Percentiles rank a stretch among this genome's conserved stretches.
Conservation (phyloP, 2,888 invertebrate genomes). For the Tanytarsus gracilentus region DNA sequence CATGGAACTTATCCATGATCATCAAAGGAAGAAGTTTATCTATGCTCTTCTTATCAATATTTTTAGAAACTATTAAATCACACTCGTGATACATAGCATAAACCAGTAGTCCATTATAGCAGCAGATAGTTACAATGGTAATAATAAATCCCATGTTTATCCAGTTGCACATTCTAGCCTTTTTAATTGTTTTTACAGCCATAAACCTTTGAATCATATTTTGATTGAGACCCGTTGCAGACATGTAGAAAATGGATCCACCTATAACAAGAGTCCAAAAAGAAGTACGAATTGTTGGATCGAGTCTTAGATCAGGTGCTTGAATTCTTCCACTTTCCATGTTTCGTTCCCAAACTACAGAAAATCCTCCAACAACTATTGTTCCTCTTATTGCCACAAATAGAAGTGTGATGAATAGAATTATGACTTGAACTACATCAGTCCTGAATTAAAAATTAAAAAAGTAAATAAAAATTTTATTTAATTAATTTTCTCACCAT, state of each 20-base stretch:
- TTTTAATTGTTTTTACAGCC: conserved; percentile 58
- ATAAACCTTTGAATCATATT: conserved; percentile 78
- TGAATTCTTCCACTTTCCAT: conserved; percentile 56
- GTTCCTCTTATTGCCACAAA: conserved; percentile 59
- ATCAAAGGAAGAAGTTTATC: conserved; percentile 75
- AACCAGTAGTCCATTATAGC: conserved; percentile 62
- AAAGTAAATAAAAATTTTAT: neutral
- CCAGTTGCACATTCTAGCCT: conserved; percentile 60
- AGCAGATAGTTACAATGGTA: conserved; percentile 53
- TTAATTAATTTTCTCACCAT: conserved; percentile 37
- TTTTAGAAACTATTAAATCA: conserved; percentile 65
- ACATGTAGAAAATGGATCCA: conserved; percentile 65
- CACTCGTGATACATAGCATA: conserved; percentile 68
- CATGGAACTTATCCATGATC: conserved; percentile 74
- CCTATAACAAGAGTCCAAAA: conserved; percentile 68
- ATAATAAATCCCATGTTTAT: conserved; percentile 56
- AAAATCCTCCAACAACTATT: conserved; percentile 53
- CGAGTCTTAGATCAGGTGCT: conserved; percentile 59
- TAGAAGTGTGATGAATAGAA: conserved; percentile 60
- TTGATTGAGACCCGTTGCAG: conserved; percentile 70
- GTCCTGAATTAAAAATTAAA: conserved; percentile 51
- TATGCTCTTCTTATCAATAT: conserved; percentile 62
- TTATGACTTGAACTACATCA: conserved; percentile 59
- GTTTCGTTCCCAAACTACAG: conserved; percentile 52
- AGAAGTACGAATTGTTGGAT: conserved; percentile 66